Percentiles rank a stretch among this genome's conserved stretches.
Evolutionary conservation across 2,888 invertebrate genomes (phyloP).

Genomic region (Acanthosepion esculentum): DNA sequence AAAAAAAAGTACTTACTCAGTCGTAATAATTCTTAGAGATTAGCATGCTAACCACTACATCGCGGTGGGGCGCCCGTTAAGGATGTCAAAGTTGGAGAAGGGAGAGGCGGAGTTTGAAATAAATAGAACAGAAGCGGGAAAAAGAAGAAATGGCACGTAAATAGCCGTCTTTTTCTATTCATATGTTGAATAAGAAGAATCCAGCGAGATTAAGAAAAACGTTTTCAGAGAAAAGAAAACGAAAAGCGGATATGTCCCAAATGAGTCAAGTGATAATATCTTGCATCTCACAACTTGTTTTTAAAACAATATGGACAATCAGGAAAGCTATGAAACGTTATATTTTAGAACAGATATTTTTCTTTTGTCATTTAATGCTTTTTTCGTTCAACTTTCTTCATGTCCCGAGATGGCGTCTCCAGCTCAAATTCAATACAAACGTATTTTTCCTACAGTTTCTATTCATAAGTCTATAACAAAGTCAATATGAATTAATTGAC

Average conservation of each 20-base stretch:
- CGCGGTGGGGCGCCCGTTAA: too few species aligned
- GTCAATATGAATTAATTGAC: neutral
- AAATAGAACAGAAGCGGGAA: too few species aligned
- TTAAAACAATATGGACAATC: neutral
- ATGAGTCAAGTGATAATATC: neutral
- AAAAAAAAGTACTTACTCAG: too few species aligned
- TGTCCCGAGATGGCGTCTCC: neutral
- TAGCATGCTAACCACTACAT: too few species aligned
- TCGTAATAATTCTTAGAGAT: too few species aligned
- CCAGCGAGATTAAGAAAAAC: too few species aligned
- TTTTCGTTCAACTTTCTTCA: neutral
- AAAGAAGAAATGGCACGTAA: too few species aligned
- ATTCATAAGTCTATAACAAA: neutral
- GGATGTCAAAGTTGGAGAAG: too few species aligned
- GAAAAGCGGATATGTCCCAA: neutral
- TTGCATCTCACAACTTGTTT: neutral
- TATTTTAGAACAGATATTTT: neutral
- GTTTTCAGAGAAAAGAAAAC: neutral
- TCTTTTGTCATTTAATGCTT: neutral
- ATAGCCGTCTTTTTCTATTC: too few species aligned
- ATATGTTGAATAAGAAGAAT: too few species aligned
- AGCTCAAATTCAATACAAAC: neutral
- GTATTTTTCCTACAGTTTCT: neutral
- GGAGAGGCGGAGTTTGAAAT: too few species aligned
- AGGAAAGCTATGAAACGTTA: neutral